Conservation (phyloP, 1,140 invertebrate genomes). For the Trachymyrmex cornetzi region DNA sequence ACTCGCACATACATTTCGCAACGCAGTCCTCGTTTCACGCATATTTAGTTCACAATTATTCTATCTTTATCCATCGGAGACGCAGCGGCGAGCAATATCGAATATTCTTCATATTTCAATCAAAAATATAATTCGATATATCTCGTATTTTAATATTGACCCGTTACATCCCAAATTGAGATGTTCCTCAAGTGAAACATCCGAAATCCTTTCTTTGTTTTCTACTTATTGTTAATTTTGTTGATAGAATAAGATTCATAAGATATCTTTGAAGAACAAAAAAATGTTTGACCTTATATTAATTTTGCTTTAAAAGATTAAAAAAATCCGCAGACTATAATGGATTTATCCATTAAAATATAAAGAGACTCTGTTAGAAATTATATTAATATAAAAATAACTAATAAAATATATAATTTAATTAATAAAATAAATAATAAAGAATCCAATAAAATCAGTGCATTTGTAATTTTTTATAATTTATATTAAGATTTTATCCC, state of each 20-base stretch:
- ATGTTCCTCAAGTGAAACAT: background rate
- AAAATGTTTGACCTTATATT: background rate
- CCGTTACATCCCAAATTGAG: conserved; percentile 27
- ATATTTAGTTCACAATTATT: conserved; percentile 27
- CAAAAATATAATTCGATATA: conserved; percentile 67
- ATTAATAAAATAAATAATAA: conserved; percentile 47
- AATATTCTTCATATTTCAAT: conserved; percentile 53
- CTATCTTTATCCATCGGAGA: conserved; percentile 44
- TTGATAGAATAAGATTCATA: background rate
- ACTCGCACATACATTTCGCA: background rate
- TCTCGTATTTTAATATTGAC: conserved; percentile 26
- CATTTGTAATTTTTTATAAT: conserved; percentile 15
- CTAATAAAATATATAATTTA: conserved; percentile 32
- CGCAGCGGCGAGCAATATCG: conserved; percentile 51
- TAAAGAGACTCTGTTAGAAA: background rate
- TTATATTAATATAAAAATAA: conserved; percentile 32
- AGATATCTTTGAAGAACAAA: conserved; percentile 9
- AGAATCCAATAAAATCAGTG: background rate
- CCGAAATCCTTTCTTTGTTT: background rate
- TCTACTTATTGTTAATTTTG: background rate
- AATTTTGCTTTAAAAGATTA: background rate
- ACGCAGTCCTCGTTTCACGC: conserved; percentile 1
- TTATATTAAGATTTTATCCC: background rate
- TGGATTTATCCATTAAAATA: background rate
- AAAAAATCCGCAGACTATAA: background rate